phyloP scores from a whole-genome alignment of 2,113 vertebrate species.

The Indicator maculatus region DNA sequence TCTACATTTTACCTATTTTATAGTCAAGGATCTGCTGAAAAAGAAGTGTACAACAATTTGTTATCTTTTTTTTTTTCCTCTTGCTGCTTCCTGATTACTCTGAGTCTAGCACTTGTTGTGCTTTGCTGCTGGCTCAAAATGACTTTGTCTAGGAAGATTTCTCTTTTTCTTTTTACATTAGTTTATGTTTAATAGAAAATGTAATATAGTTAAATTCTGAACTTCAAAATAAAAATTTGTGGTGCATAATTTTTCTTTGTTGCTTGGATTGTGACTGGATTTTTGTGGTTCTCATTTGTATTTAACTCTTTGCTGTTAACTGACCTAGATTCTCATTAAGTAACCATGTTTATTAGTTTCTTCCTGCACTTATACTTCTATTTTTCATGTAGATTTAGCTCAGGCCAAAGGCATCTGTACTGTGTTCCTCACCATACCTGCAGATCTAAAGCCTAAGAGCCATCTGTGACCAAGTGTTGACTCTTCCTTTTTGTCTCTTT shows the following conservation, averaged over 20 bases:
- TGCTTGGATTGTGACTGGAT: fast-evolving
- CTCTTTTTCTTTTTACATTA: not conserved
- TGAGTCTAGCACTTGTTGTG: not conserved
- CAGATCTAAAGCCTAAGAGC: not conserved
- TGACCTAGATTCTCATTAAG: not conserved
- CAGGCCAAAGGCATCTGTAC: fast-evolving
- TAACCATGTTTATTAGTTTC: not conserved
- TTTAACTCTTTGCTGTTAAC: fast-evolving
- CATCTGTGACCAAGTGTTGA: fast-evolving
- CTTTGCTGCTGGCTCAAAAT: not conserved
- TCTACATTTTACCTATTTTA: not conserved
- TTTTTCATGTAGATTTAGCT: not conserved
- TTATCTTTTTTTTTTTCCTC: not conserved
- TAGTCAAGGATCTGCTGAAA: not conserved
- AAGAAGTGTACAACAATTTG: fast-evolving
- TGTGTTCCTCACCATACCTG: fast-evolving
- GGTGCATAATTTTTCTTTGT: fast-evolving
- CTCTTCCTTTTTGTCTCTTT: not conserved
- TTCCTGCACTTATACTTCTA: not conserved
- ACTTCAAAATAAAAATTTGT: not conserved
- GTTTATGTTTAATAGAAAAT: not conserved
- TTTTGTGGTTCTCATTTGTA: fast-evolving
- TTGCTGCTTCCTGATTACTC: fast-evolving
- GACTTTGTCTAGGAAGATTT: not conserved
- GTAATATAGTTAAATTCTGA: not conserved